phyloP scores from a whole-genome alignment of 2,888 invertebrate species.

The Hypsopygia costalis region DNA sequence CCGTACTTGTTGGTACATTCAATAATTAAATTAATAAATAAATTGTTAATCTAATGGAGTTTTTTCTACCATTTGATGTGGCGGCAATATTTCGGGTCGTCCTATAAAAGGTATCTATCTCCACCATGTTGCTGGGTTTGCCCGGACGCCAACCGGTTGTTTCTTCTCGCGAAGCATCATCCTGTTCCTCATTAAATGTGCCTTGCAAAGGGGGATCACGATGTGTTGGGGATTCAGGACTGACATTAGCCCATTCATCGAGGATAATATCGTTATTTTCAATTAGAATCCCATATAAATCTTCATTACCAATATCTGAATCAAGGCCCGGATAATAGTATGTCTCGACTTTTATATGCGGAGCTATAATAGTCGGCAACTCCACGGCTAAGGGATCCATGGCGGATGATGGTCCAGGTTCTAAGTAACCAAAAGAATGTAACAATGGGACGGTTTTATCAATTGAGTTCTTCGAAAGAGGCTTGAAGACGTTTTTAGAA shows the following conservation, averaged over 20 bases:
- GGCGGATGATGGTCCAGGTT: slow-evolving; percentile 17
- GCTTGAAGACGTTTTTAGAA: too few species aligned
- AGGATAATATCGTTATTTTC: slow-evolving; percentile 14
- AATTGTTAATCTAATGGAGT: slow-evolving; percentile 19
- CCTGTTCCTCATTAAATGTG: too few species aligned
- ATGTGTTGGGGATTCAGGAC: too few species aligned
- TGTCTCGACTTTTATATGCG: slow-evolving; percentile 18
- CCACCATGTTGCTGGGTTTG: slow-evolving; percentile 21
- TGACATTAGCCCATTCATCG: slow-evolving; percentile 14
- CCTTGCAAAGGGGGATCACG: too few species aligned
- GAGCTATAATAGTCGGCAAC: slow-evolving; percentile 19
- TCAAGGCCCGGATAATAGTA: slow-evolving; percentile 17
- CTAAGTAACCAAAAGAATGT: too few species aligned
- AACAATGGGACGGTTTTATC: too few species aligned
- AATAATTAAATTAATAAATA: slow-evolving; percentile 17
- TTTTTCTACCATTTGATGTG: slow-evolving; percentile 19
- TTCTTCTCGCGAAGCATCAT: too few species aligned
- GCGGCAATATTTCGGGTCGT: slow-evolving; percentile 21
- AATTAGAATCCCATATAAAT: slow-evolving; percentile 16
- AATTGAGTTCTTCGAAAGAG: too few species aligned
- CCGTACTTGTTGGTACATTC: slow-evolving; percentile 22
- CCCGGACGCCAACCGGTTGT: slow-evolving; percentile 19
- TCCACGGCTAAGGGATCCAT: slow-evolving; percentile 19
- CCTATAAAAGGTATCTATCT: slow-evolving; percentile 20
- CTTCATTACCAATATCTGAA: slow-evolving; percentile 16